phyloP scores from a whole-genome alignment of 2,797 vertebrate species.

The Gila robusta region DNA sequence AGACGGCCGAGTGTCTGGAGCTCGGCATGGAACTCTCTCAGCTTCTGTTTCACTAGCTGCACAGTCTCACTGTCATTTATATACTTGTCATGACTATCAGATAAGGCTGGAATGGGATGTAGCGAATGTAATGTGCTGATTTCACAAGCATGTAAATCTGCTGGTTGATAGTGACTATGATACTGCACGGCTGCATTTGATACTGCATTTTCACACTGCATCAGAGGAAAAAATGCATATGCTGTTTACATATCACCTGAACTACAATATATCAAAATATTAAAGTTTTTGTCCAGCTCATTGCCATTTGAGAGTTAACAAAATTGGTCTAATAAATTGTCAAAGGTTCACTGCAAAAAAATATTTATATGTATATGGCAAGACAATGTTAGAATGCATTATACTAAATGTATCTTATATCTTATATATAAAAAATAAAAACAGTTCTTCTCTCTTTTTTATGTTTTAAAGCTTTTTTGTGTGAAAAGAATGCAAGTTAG shows the following conservation, averaged over 20 bases:
- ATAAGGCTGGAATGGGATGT: constrained; percentile 32
- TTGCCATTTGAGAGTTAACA: not conserved
- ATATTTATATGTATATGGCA: not conserved
- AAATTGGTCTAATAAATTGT: not conserved
- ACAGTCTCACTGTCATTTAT: not conserved
- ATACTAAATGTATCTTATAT: not conserved
- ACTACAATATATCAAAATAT: not conserved
- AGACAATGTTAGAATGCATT: not conserved
- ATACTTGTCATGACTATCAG: constrained; percentile 4
- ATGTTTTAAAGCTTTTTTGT: not conserved
- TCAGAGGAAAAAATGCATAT: not conserved
- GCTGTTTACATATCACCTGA: not conserved
- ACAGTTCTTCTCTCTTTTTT: not conserved
- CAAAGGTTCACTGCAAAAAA: not conserved
- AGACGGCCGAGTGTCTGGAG: constrained; percentile 80
- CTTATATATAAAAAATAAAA: not conserved
- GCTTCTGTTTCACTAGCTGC: constrained; percentile 76
- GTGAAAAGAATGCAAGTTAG: not conserved
- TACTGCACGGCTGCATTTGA: constrained; percentile 34
- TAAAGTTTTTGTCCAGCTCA: not conserved
- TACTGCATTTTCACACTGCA: constrained; percentile 23
- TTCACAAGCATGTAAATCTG: constrained; percentile 30
- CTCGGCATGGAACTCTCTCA: constrained; percentile 82
- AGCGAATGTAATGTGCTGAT: constrained; percentile 13
- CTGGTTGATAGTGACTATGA: constrained; percentile 23